Evolutionary conservation across 2,888 invertebrate genomes (phyloP).

Genomic region (Cephalotes varians): DNA sequence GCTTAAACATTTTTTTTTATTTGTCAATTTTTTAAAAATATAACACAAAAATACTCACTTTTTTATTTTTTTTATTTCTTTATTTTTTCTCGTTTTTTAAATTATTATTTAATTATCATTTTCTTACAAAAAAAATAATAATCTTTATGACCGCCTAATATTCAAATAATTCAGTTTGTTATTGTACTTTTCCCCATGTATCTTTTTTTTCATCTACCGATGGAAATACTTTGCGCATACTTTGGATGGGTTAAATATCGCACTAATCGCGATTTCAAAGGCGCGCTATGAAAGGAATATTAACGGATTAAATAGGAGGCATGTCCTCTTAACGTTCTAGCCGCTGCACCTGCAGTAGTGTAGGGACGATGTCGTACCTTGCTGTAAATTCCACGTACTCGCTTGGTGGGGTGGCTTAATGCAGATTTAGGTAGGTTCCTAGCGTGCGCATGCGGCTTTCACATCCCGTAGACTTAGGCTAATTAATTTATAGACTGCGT

Average conservation of each 20-base stretch:
- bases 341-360: conserved; percentile 19
- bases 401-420: conserved; percentile 80
- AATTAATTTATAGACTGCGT: conserved; percentile 84
- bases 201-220: neutral
- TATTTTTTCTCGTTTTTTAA: neutral
- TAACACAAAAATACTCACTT: neutral
- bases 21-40: neutral
- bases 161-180: neutral
- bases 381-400: conserved; percentile 76
- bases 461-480: conserved; percentile 82
- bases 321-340: conserved; percentile 35
- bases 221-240: neutral
- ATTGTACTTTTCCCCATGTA: neutral
- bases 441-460: conserved; percentile 77
- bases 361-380: conserved; percentile 41
- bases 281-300: conserved; percentile 6
- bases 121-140: neutral
- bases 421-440: conserved; percentile 81
- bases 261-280: neutral
- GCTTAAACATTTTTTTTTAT: neutral
- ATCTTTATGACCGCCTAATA: neutral
- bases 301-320: conserved; percentile 17
- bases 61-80: neutral
- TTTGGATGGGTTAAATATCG: neutral
- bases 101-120: neutral